Percentiles rank a stretch among this genome's conserved stretches.
phyloP scores from a whole-genome alignment of 1,140 invertebrate genomes.

The Musca domestica region DNA sequence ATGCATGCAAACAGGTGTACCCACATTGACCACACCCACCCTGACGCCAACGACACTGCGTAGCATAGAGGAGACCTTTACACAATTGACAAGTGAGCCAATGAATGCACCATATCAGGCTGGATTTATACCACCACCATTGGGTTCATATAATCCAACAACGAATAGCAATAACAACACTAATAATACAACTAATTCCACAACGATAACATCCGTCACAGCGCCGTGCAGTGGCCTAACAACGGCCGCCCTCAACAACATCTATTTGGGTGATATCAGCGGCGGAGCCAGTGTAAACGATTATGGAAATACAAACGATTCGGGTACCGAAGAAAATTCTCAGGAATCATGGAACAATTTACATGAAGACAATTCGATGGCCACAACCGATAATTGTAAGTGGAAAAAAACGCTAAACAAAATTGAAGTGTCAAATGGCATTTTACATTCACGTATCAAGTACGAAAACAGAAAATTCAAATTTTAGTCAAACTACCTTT shows the following conservation, averaged over 20 bases:
- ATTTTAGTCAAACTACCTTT: too few species aligned
- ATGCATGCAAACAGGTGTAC: constrained; percentile 79
- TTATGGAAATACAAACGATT: constrained; percentile 27
- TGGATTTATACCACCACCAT: constrained; percentile 79
- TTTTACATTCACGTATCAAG: too few species aligned
- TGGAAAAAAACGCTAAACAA: constrained; percentile 18
- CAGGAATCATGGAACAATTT: constrained; percentile 43
- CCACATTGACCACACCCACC: constrained; percentile 86
- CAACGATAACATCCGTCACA: constrained; percentile 21
- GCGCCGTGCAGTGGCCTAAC: constrained; percentile 13
- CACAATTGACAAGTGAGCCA: constrained; percentile 67
- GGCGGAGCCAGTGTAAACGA: constrained; percentile 27
- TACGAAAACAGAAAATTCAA: too few species aligned
- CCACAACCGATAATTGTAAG: constrained; percentile 53
- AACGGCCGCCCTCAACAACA: constrained; percentile 5
- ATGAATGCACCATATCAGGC: constrained; percentile 78
- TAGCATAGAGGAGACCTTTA: constrained; percentile 83
- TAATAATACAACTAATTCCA: constrained; percentile 2
- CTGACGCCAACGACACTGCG: constrained; percentile 89
- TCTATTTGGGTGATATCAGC: constrained; percentile 12
- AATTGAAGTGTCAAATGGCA: too few species aligned
- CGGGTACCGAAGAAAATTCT: constrained; percentile 47
- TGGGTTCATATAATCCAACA: constrained; percentile 29
- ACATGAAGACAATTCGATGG: constrained; percentile 44
- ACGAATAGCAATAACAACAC: constrained; percentile 23